Evolutionary conservation across 2,797 vertebrate genomes (phyloP), one percentile per base, ranked within the genome.

Genomic region (Muscicapa comitata): DNA sequence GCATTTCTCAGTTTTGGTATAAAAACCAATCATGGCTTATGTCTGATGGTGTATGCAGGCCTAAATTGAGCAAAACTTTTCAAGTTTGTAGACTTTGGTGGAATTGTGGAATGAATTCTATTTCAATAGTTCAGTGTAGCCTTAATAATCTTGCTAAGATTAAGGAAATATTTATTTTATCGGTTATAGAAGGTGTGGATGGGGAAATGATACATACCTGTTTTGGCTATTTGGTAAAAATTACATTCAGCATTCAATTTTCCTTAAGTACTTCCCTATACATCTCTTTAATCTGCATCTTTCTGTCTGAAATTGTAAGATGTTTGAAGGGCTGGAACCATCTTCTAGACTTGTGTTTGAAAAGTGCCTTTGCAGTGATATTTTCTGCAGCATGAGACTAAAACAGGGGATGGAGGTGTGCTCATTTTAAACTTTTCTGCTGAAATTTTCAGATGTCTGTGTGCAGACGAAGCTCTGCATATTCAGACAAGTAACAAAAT

Each of bases 361-460:
- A n/a, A 84, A 91, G 29, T 42, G 19, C 38, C 31, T 81, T 75
- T 57, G 47, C 40, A 81, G n/a, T 29, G 47, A 28, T 48, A 15
- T 57, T 71, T 93, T 68, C 59, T 73, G 16, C 43, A 70, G 20
- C 72, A 23, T 0, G 0, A 66, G 40, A 51, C 16, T 47, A 29
- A 62, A 58, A 47, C 0, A 0, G 59, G 37, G 3, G 23, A 9
- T 10, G 6, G 37, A 24, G 24, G 17, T 11, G 8, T 31, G 19
- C 2, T 3, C 3, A 10, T 55, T 90, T 89, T 62, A 51, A 73
- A 59, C 13, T 51, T 51, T 50, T 38, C 35, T 65, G 42, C 21
- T 88, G 75, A 33, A 61, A 20, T 59, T 55, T 86, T 92, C 43
- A 67, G 61, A 8, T 70, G 28, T 14, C 35, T 33, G 3, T 67